Evolutionary conservation across 2,888 invertebrate species (phyloP).

Genomic region (Noctua janthe): DNA sequence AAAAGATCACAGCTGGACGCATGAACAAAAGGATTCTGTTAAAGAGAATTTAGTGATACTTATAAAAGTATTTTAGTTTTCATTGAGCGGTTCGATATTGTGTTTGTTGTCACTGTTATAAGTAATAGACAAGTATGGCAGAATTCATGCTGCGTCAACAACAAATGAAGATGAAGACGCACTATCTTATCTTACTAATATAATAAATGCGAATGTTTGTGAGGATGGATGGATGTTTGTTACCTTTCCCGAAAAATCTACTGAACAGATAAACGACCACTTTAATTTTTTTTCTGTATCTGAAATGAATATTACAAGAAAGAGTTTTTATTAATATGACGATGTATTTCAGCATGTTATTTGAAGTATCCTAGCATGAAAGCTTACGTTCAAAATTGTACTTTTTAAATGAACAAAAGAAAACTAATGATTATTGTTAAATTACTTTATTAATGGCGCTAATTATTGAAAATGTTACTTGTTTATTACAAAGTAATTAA

Average conservation of each 20-base stretch:
- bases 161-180: background rate
- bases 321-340: too few species aligned
- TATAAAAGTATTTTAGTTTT: constrained; percentile 32
- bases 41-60: constrained; percentile 46
- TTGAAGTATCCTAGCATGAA: too few species aligned
- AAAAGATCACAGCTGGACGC: constrained; percentile 66
- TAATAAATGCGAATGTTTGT: background rate
- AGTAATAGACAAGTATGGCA: background rate
- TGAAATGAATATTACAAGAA: too few species aligned
- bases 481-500: too few species aligned
- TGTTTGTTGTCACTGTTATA: constrained; percentile 2
- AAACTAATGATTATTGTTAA: too few species aligned
- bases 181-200: background rate
- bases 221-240: background rate
- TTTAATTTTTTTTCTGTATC: too few species aligned
- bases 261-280: background rate
- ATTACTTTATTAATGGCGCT: too few species aligned
- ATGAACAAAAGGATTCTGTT: constrained; percentile 62
- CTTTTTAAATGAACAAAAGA: too few species aligned
- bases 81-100: constrained; percentile 14
- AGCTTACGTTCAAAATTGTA: too few species aligned
- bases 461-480: too few species aligned
- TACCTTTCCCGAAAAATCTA: background rate
- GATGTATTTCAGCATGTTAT: too few species aligned
- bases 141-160: background rate